Evolutionary conservation across 2,888 invertebrate genomes (phyloP), one percentile per base, ranked within the genome.

Genomic region (Tenodera sinensis): DNA sequence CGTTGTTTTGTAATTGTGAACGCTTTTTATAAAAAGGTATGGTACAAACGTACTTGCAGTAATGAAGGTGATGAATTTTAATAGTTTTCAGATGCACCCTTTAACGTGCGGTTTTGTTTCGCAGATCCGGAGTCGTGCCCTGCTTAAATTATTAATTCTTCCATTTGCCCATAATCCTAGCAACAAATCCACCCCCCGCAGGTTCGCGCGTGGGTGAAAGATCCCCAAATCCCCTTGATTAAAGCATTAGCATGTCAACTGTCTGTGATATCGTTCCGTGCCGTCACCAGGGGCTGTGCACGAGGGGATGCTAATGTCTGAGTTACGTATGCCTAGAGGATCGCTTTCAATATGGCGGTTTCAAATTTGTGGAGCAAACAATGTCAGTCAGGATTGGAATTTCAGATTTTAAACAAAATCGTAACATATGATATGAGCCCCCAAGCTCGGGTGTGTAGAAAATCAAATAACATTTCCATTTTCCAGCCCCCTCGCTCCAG

Each of bases 381-480:
- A 28, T 28, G 84, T 25, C 82, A 83, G n/a, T 30, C 28, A 30
- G 83, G 83, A 87, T 83, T 87, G 87, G 87, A 87, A 83, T 83
- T 87, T 87, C 87, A 87, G 87, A 87, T 87, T 87, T 87, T 71
- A 71, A 83, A 30, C 87, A 83, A 87, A 87, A 87, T 87, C 83
- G 87, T 82, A 87, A 83, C 87, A 87, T 87, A 87, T 83, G 87
- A 87, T 87, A 87, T n/a, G 81, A 87, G 87, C 82, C 30, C 82
- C 28, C 30, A 28, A 20, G 84, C 34, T 28, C 34, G 82, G 25
- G 83, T 87, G 83, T 71, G 81, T 83, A 82, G 34, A 87, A 71
- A 87, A 87, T 87, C 87, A 83, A 87, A 87, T 87, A 82, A 87
- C 87, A 87, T 87, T 87, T 87, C 87, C 87, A 87, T 87, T 34